Base-by-base conservation (phyloP, 92 coral and sea anemone genomes). In the Meandrina meandrites region DNA sequence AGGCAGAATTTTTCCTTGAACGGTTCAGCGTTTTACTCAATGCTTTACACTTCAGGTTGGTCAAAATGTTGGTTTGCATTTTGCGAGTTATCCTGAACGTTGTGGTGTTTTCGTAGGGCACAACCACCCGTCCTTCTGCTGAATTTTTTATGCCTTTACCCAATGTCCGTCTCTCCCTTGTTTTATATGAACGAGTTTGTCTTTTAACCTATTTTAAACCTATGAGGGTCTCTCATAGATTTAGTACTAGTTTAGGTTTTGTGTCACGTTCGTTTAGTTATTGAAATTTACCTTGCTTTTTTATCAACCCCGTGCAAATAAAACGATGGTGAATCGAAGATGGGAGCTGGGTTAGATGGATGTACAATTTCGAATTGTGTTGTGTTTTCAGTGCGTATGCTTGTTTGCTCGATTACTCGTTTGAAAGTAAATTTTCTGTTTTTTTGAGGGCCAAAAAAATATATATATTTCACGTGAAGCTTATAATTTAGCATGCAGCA, bases 51-150 rank as follows among this genome's bases (percentile, higher is more conserved):
- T 81, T 66, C 27, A 67, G 18, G 37, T 21, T 34, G 35, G 78
- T 50, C 7, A 71, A 83, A 51, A 28, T 4, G 42, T 28, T 8
- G 42, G 50, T 8, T 73, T 54, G 72, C 22, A 74, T 32, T 73
- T 74, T 54, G 40, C 22, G 48, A 74, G 37, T 22, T 75, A 54
- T 36, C 17, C 36, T n/a, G 80, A 73, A 73, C n/a, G 19, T 57
- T 84, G 78, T 70, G 57, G 53, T 81, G 80, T 74, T 75, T 72
- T 84, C 19, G 40, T 18, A 74, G 71, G 80, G 87, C 71, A 53
- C 80, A 74, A 36, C 79, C 87, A 74, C 79, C 79, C 87, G 71
- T 83, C 62, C 75, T 72, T 45, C 77, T 48, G 62, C 78, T 82
- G 86, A 74, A 83, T 72, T 83, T 83, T 83, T 83, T 78, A 83